phyloP scores from a whole-genome alignment of 2,113 vertebrate species.

The Riparia riparia region DNA sequence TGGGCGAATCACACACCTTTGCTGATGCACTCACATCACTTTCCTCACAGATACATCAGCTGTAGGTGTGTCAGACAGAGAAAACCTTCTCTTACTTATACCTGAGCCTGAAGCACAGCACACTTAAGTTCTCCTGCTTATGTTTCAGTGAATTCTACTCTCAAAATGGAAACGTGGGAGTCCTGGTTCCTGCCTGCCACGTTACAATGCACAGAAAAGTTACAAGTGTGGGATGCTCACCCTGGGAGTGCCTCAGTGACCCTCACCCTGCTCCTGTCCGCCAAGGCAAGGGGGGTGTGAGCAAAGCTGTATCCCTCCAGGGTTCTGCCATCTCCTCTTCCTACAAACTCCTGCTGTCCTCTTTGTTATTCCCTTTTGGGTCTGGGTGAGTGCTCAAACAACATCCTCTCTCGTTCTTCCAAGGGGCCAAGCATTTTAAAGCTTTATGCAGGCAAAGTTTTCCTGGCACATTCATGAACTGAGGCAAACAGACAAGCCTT shows the following conservation, averaged over 20 bases:
- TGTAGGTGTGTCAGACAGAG: not conserved
- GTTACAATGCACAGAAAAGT: not conserved
- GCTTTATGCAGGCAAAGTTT: not conserved
- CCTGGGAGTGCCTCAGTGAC: not conserved
- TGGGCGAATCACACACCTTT: not conserved
- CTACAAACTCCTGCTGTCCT: not conserved
- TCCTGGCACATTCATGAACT: not conserved
- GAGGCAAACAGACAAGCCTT: not conserved
- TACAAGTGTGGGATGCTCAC: accelerated
- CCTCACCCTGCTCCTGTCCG: not conserved
- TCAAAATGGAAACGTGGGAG: not conserved
- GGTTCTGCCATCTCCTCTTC: not conserved
- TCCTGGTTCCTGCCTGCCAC: not conserved
- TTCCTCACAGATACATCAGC: not conserved
- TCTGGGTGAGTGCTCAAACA: not conserved
- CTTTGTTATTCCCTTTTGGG: not conserved
- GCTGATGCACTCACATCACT: not conserved
- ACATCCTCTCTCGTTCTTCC: not conserved
- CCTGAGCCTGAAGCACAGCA: not conserved
- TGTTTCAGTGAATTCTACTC: not conserved
- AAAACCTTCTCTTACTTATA: not conserved
- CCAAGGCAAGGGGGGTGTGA: not conserved
- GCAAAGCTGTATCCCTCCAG: not conserved
- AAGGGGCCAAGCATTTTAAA: not conserved
- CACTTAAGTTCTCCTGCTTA: not conserved